Base-by-base conservation (phyloP, 2,797 vertebrate species). In the Tauraco hartlaubi region DNA sequence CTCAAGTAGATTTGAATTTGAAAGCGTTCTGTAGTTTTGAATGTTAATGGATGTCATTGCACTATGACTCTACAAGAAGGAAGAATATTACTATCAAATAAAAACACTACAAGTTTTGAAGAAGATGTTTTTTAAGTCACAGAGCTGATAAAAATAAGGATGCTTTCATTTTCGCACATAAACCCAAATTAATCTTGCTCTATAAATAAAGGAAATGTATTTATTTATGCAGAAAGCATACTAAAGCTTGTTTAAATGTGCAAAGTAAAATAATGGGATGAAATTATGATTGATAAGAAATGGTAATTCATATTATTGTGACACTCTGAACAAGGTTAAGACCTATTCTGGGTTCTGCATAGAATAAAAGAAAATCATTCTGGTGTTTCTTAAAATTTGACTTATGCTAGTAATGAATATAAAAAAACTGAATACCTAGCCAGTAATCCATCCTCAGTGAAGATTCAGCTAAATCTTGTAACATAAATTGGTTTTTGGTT, bases 1-100 rank as follows among this genome's bases (percentile, higher is more conserved):
- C 92, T 97, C 81, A 90, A 96, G 59, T 94, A 52, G 91, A 96
- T 97, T 90, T 96, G 85, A 78, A 96, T 96, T 97, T 93, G 77
- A 96, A 98, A 96, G 76, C 56, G 15, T 96, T 97, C 95, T 91
- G 39, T 89, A 77, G 63, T 94, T 97, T 86, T 96, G 90, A 94
- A 94, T 96, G 91, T 97, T 97, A 97, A 94, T 95, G 54, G 76
- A 80, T 97, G 91, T 96, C 89, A 95, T 49, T 92, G 91, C 95
- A 83, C 72, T 95, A 55, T 96, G 85, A 62, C 64, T 97, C 35
- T 93, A 88, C 93, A 74, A 82, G 75, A 95, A 88, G 39, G 46
- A 96, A 94, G 56, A 67, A 63, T 88, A 71, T 93, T 80, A 73
- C 25, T 85, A 96, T 91, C 66, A 94, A 96, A 93, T 55, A 29